Conservation (phyloP, 2,797 vertebrate species). For the Sphenopsis melanotis region DNA sequence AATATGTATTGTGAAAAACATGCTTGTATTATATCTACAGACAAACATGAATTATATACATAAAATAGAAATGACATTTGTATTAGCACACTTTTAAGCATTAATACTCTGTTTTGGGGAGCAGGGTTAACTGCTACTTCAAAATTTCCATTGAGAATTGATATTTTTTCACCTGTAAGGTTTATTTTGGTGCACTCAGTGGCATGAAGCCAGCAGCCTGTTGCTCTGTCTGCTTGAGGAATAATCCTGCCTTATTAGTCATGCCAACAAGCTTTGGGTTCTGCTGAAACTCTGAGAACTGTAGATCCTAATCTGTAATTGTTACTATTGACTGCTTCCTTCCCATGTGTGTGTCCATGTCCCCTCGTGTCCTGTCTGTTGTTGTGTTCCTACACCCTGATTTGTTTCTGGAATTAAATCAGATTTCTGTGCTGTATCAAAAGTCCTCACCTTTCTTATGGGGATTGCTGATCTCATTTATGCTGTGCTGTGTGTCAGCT, state of each 20-base stretch:
- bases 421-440: background rate
- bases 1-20: background rate
- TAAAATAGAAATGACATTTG: background rate
- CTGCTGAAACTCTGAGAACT: background rate
- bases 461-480: background rate
- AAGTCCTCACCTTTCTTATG: background rate
- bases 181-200: background rate
- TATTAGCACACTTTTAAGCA: slow-evolving; percentile 11
- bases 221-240: background rate
- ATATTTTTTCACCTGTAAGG: background rate
- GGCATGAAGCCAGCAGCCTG: background rate
- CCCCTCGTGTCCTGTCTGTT: accelerated
- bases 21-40: background rate
- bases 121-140: background rate
- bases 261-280: background rate
- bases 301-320: background rate
- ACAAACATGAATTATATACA: background rate
- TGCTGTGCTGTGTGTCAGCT: background rate
- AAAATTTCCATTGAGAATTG: background rate
- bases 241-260: background rate
- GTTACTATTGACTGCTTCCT: background rate
- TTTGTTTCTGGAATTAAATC: background rate
- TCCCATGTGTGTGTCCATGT: background rate
- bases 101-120: background rate
- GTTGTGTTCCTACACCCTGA: accelerated